These are phyloP conservation scores for Festucalex cinctus DNA, from an alignment of 2,113 vertebrate genomes.

Conservation along the genomic window DNA sequence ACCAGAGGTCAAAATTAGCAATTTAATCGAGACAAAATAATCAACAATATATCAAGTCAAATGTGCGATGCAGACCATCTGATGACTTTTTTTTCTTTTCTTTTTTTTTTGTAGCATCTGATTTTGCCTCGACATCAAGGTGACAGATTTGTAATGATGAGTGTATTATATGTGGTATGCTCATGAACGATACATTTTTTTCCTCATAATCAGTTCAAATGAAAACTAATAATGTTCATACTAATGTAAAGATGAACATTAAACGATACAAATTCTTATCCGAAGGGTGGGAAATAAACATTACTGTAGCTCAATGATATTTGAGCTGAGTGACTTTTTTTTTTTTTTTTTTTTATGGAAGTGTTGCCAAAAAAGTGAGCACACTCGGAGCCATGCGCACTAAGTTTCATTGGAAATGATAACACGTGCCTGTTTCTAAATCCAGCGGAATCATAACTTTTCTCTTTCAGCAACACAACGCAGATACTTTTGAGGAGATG, in stretches of 20 bases:
- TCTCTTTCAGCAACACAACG: conserved; percentile 53
- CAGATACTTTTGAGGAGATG: conserved; percentile 70
- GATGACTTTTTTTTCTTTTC: neutral
- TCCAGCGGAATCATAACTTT: conserved; percentile 67
- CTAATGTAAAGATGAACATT: neutral
- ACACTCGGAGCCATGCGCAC: conserved; percentile 20
- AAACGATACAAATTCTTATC: neutral
- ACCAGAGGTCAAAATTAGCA: neutral
- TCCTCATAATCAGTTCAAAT: too few relatives aligned
- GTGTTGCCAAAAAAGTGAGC: conserved; percentile 38
- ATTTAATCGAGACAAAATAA: neutral
- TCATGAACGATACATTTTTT: neutral
- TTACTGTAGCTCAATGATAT: conserved; percentile 35
- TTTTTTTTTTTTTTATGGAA: conserved; percentile 26
- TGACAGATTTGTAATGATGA: neutral
- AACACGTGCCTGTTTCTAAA: conserved; percentile 58
- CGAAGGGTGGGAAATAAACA: neutral
- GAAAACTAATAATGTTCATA: neutral
- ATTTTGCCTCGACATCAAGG: neutral
- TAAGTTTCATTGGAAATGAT: conserved; percentile 49
- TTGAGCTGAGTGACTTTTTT: conserved; percentile 44
- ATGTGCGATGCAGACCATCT: neutral
- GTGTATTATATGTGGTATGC: neutral
- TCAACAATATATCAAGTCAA: neutral
- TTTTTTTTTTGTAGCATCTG: neutral